Evolutionary conservation across 2,113 vertebrate genomes (phyloP).

Genomic region (Cettia cetti): DNA sequence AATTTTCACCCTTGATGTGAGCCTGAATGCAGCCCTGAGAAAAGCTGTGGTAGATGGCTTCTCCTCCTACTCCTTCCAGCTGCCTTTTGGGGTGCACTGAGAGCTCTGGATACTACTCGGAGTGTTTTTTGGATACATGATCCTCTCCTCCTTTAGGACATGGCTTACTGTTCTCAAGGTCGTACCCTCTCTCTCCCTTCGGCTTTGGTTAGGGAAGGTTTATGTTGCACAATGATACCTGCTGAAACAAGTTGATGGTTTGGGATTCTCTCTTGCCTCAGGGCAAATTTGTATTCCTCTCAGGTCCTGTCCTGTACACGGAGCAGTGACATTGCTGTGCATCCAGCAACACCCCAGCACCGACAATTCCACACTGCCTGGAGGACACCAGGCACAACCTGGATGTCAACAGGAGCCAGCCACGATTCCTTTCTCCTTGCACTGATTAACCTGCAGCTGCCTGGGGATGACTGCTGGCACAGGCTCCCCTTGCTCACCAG

Average conservation of each 20-base stretch:
- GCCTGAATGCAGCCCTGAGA: not conserved
- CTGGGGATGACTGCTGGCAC: not conserved
- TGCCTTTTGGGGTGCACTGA: not conserved
- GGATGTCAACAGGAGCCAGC: not conserved
- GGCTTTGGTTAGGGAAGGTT: not conserved
- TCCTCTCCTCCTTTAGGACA: not conserved
- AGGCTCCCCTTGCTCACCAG: too few species aligned
- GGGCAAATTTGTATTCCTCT: not conserved
- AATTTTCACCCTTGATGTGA: rapidly evolving
- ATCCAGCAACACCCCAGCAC: too few species aligned
- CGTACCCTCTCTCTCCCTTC: not conserved
- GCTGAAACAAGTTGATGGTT: not conserved
- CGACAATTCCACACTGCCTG: not conserved
- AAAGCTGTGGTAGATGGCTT: not conserved
- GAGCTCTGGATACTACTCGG: rapidly evolving
- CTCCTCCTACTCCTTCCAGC: not conserved
- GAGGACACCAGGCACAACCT: not conserved
- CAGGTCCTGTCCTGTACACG: not conserved
- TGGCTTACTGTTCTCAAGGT: not conserved
- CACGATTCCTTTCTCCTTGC: not conserved
- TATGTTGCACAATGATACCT: not conserved
- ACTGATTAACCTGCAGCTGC: not conserved
- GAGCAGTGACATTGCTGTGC: too few species aligned
- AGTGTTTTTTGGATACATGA: not conserved
- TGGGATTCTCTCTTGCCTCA: not conserved